A percentile compares a stretch with the other conserved stretches of the same genome.
These are phyloP conservation scores for Sinocyclocheilus rhinocerous DNA, from an alignment of 2,113 vertebrate genomes.

Conservation along the genomic window DNA sequence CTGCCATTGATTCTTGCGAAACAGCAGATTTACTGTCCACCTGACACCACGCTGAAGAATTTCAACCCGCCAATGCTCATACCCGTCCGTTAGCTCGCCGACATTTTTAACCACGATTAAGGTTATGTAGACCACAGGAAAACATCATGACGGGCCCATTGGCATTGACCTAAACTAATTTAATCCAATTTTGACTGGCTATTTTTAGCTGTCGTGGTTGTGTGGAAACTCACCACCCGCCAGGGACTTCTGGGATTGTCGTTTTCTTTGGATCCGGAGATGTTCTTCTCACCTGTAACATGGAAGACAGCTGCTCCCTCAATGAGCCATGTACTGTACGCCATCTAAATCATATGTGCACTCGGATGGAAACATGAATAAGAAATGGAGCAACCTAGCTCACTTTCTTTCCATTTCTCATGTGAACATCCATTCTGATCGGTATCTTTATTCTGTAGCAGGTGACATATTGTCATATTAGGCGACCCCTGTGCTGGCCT, in stretches of 20 bases:
- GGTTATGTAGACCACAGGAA: conserved; percentile 5
- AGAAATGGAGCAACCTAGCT: conserved; percentile 17
- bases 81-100: not conserved
- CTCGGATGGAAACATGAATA: conserved; percentile 45
- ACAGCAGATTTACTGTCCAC: conserved; percentile 49
- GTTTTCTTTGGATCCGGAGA: conserved; percentile 17
- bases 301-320: conserved; percentile 46
- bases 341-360: conserved; percentile 46
- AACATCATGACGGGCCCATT: not conserved
- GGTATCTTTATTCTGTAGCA: not conserved
- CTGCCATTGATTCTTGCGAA: conserved; percentile 30
- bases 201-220: conserved; percentile 18
- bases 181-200: not conserved
- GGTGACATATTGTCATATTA: conserved; percentile 1
- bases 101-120: not conserved
- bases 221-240: not conserved
- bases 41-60: conserved; percentile 33
- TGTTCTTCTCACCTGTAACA: conserved; percentile 26
- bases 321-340: conserved; percentile 50
- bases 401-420: not conserved
- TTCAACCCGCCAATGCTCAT: not conserved
- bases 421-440: not conserved
- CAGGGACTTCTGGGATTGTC: conserved; percentile 10
- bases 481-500: conserved; percentile 1
- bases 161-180: not conserved